A percentile compares a stretch with the other conserved stretches of the same genome.
phyloP scores from a whole-genome alignment of 2,797 vertebrate species.

The Acrossocheilus fasciatus region DNA sequence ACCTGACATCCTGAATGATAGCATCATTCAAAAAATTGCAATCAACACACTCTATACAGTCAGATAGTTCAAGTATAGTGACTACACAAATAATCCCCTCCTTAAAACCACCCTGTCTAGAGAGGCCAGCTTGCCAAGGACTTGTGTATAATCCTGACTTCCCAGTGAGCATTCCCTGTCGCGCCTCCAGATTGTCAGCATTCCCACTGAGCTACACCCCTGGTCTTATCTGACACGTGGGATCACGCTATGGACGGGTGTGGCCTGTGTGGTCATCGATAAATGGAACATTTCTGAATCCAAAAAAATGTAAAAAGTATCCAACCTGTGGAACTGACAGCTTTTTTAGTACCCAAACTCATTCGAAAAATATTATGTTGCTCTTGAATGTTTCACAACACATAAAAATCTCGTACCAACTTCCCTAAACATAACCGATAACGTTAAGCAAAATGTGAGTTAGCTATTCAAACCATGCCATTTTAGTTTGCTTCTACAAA shows the following conservation, averaged over 20 bases:
- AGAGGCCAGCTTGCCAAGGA: constrained; percentile 66
- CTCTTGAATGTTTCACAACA: not conserved
- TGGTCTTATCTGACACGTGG: constrained; percentile 70
- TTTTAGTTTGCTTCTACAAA: not conserved
- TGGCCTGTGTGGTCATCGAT: constrained; percentile 64
- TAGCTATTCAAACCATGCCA: not conserved
- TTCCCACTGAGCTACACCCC: constrained; percentile 71
- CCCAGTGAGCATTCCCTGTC: constrained; percentile 61
- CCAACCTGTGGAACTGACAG: not conserved
- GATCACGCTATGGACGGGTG: constrained; percentile 52
- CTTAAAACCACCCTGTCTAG: constrained; percentile 66
- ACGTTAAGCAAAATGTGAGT: not conserved
- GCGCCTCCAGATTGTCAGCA: constrained; percentile 73
- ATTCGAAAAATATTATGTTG: too few species aligned
- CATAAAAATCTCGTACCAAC: not conserved
- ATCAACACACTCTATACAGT: constrained; percentile 27
- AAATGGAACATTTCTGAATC: constrained; percentile 53
- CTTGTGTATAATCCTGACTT: constrained; percentile 70
- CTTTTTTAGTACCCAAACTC: not conserved
- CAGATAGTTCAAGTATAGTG: constrained; percentile 14
- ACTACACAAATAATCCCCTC: constrained; percentile 40
- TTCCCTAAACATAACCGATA: not conserved
- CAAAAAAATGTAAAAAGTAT: not conserved
- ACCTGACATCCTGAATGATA: constrained; percentile 15
- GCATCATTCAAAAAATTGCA: constrained; percentile 25